Evolutionary conservation across 2,797 vertebrate genomes (phyloP), one percentile per base, ranked within the genome.

Genomic region (Pteronotus mesoamericanus): DNA sequence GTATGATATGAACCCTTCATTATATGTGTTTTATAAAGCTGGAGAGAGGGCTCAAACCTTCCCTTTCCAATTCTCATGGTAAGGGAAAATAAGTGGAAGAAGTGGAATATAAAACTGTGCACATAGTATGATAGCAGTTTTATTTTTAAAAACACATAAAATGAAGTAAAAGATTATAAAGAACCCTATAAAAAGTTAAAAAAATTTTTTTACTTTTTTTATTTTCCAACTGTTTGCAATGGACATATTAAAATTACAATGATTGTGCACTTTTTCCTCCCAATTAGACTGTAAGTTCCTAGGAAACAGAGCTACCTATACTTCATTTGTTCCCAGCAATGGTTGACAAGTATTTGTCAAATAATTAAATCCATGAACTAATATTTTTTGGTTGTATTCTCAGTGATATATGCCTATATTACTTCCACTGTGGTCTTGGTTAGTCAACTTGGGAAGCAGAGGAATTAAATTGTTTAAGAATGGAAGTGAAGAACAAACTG

Each of bases 351-450:
- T 51, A 57, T 42, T 8, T 89, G 9, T n/a, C 42, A 61, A 77
- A 79, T 55, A 93, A 92, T 79, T 86, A 72, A 55, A 51, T 24
- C 24, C 44, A 6, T 48, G 8, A 90, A 78, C 10, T 37, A 57
- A n/a, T 89, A 74, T 71, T 83, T 95, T 95, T 90, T 59, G 72
- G 85, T 80, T 57, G 89, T 90, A 66, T 71, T 91, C 32, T 95
- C n/a, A 18, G 53, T 51, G 46, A 48, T n/a, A 12, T 26, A 89
- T 91, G 89, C 51, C 37, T 68, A 12, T 72, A 69, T 74, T 61
- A 77, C 61, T 69, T 80, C 39, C 83, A 71, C 32, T 44, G 72
- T 4, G 29, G 15, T 44, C 48, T 93, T 92, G 14, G 19, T 92
- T 75, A 78, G 75, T 55, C 86, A 42, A 84, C 34, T 51, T n/a